Evolutionary conservation across 2,797 vertebrate species (phyloP).

Genomic region (Liparis tanakae): DNA sequence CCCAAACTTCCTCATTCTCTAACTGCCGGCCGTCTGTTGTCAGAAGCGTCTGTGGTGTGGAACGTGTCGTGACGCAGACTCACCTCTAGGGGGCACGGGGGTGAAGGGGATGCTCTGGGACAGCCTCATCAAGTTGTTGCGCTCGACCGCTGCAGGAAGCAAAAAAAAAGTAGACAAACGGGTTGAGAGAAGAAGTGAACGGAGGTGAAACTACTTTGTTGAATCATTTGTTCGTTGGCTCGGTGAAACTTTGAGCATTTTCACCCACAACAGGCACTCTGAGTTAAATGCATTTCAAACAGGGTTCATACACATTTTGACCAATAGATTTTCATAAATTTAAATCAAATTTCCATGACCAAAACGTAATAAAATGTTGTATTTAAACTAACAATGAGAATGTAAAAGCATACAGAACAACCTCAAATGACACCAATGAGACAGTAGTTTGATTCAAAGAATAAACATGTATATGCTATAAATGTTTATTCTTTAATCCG

Average conservation of each 20-base stretch:
- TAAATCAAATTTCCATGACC: too few relatives aligned
- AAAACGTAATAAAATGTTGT: too few relatives aligned
- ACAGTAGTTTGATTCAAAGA: too few relatives aligned
- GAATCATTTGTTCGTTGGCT: not conserved
- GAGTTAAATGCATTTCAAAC: not conserved
- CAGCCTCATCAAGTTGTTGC: conserved; percentile 98
- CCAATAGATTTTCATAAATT: too few relatives aligned
- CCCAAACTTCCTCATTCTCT: conserved; percentile 48
- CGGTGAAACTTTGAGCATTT: not conserved
- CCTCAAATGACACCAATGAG: too few relatives aligned
- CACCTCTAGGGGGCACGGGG: conserved; percentile 97
- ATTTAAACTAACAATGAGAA: too few relatives aligned
- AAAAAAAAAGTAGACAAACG: conserved; percentile 27
- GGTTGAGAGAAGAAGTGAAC: not conserved
- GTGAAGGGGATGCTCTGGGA: conserved; percentile 99
- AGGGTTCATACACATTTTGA: too few relatives aligned
- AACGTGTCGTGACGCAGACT: conserved; percentile 38
- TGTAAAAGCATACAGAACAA: too few relatives aligned
- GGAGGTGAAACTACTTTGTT: not conserved
- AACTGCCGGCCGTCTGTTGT: conserved; percentile 10
- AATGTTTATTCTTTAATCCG: too few relatives aligned
- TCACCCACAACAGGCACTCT: not conserved
- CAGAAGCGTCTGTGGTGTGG: not conserved
- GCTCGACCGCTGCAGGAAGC: conserved; percentile 90
- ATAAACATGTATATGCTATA: too few relatives aligned